Base-by-base conservation (phyloP, 2,888 invertebrate species). In the Drosophila prolongata region DNA sequence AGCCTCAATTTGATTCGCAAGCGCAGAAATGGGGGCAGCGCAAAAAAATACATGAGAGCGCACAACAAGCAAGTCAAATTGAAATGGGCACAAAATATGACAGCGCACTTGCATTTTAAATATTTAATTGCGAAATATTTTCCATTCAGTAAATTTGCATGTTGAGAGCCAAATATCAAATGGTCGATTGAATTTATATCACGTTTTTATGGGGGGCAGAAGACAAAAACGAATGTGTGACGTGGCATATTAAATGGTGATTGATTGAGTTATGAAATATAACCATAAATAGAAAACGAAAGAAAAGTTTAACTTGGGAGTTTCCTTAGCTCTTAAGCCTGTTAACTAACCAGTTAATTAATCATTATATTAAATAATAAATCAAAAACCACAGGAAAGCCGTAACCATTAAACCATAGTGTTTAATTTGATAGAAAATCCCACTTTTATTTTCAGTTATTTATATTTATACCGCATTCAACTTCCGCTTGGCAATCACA, bases 1-100 rank as follows among this genome's bases (percentile, higher is more conserved):
- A 81, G 83, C 84, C 86, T 83, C 76, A 76, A 83, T 83, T 80
- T 67, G 75, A 79, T 80, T 83, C 77, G 76, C 86, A 80, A 76
- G 75, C 74, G 50, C 72, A 59, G 66, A 68, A 75, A 59, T 50
- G 37, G 59, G 54, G 42, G 10, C 66, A 42, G 66, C 37, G 47
- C 42, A 59, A 56, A 56, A 61, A 69, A 74, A 74, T 71, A 68
- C 30, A 60, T 37, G 47, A n/a, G 16, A 30, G 40, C 13, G 19
- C 27, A 42, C 46, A 49, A 56, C 56, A 57, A 64, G 42, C 35
- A 58, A 62, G 50, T 40, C 46, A 72, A 58, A 72, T 79, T 64
- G 78, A 76, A 81, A 79, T 77, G 74, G 80, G 78, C 75, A 71
- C 66, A 75, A 58, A 46, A 80, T 72, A 83, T 83, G 73, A 69